phyloP scores from a whole-genome alignment of 30 jellyfish, hydroid and myxozoan genomes.

The Calvadosia cruxmelitensis region DNA sequence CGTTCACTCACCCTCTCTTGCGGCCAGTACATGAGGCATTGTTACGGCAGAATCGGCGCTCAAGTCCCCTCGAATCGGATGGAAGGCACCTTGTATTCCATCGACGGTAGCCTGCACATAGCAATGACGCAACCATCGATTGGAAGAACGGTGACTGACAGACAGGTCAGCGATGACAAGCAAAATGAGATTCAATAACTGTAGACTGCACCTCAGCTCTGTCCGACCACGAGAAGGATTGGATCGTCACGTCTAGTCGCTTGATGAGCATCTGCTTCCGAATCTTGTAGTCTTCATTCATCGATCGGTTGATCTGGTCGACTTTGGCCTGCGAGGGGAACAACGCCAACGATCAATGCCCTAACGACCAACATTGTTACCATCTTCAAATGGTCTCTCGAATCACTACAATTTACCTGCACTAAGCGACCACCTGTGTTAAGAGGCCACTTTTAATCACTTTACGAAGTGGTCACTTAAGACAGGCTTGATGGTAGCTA shows the following conservation, averaged over 20 bases:
- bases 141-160: too few relatives aligned
- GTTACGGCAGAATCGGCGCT: slow-evolving; percentile 28
- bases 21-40: slow-evolving; percentile 67
- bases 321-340: slow-evolving; percentile 39
- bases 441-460: too few relatives aligned
- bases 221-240: slow-evolving; percentile 82
- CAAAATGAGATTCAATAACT: too few relatives aligned
- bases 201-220: slow-evolving; percentile 51
- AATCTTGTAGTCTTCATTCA: slow-evolving; percentile 50
- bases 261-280: slow-evolving; percentile 64
- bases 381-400: too few relatives aligned
- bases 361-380: too few relatives aligned
- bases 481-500: too few relatives aligned
- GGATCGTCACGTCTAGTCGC: slow-evolving; percentile 79
- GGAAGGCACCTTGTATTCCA: slow-evolving; percentile 41
- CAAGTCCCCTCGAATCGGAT: slow-evolving; percentile 39
- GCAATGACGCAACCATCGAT: too few relatives aligned
- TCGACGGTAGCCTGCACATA: slow-evolving; percentile 33
- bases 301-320: slow-evolving; percentile 39
- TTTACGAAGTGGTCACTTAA: too few relatives aligned
- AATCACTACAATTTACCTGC: too few relatives aligned
- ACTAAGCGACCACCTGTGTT: too few relatives aligned
- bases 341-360: neutral
- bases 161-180: too few relatives aligned
- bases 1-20: slow-evolving; percentile 64